Conservation (phyloP, 2,888 invertebrate species). For the Cyclophora albipunctata region DNA sequence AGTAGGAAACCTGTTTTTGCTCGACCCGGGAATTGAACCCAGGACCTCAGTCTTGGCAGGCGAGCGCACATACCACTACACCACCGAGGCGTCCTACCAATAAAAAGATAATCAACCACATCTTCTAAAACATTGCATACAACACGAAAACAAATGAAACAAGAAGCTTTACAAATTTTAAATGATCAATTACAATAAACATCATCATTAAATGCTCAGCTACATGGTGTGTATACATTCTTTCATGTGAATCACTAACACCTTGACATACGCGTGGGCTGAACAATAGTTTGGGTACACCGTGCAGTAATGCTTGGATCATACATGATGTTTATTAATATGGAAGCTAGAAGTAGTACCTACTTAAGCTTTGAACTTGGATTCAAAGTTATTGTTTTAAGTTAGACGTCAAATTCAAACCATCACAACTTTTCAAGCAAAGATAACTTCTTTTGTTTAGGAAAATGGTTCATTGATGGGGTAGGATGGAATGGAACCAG, state of each 20-base stretch:
- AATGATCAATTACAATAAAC: neutral
- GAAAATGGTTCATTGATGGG: neutral
- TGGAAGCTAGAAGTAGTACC: neutral
- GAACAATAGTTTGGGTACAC: constrained; percentile 42
- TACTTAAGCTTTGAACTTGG: neutral
- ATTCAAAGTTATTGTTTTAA: neutral
- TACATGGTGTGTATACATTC: constrained; percentile 4
- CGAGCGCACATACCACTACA: too few relatives aligned
- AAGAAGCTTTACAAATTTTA: too few relatives aligned
- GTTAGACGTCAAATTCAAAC: neutral
- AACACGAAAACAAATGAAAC: too few relatives aligned
- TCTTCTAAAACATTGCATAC: too few relatives aligned
- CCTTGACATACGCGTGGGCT: constrained; percentile 58
- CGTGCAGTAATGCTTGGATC: constrained; percentile 9
- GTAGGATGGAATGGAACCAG: too few relatives aligned
- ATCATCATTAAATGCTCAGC: neutral
- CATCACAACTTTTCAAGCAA: neutral
- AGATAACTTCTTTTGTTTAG: neutral
- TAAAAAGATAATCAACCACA: too few relatives aligned
- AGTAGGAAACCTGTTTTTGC: too few relatives aligned
- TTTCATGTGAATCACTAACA: constrained; percentile 26
- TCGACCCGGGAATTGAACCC: too few relatives aligned
- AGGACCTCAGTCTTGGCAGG: too few relatives aligned
- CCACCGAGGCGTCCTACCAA: too few relatives aligned
- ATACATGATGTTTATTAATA: constrained; percentile 3